Conservation (phyloP, 2,113 vertebrate species). For the Cyanoderma ruficeps region DNA sequence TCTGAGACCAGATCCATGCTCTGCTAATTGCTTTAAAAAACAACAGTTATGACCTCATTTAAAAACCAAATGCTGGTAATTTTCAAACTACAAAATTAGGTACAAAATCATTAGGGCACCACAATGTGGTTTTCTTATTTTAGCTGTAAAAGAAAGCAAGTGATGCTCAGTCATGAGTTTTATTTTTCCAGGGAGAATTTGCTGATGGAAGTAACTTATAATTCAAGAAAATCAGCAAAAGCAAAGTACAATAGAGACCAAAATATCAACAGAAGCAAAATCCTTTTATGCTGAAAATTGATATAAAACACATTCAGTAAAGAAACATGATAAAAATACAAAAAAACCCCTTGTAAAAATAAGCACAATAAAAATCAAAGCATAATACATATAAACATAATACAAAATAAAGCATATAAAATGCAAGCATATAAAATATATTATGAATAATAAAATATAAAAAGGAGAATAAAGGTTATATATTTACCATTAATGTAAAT, state of each 20-base stretch:
- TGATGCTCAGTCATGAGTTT: constrained; percentile 3
- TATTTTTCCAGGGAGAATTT: constrained; percentile 33
- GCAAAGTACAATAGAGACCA: not conserved
- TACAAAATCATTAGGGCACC: not conserved
- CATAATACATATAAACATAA: not conserved
- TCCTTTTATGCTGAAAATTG: not conserved
- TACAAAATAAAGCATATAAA: not conserved
- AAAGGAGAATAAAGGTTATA: not conserved
- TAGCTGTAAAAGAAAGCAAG: not conserved
- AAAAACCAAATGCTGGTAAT: not conserved
- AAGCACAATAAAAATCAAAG: not conserved
- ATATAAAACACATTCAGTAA: not conserved
- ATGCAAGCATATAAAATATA: not conserved
- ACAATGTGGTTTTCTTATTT: not conserved
- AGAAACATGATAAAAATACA: not conserved
- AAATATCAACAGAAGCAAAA: not conserved
- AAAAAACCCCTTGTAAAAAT: not conserved
- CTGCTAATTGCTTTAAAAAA: not conserved
- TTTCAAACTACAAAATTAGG: not conserved
- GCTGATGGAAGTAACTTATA: constrained; percentile 2
- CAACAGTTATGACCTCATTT: not conserved
- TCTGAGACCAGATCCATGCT: not conserved
- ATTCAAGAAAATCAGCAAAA: constrained; percentile 15
- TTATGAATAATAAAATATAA: not conserved
- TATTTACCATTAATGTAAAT: not conserved